Evolutionary conservation across 2,113 vertebrate species (phyloP), one percentile per base, ranked within the genome.

Genomic region (Hippolais icterina): DNA sequence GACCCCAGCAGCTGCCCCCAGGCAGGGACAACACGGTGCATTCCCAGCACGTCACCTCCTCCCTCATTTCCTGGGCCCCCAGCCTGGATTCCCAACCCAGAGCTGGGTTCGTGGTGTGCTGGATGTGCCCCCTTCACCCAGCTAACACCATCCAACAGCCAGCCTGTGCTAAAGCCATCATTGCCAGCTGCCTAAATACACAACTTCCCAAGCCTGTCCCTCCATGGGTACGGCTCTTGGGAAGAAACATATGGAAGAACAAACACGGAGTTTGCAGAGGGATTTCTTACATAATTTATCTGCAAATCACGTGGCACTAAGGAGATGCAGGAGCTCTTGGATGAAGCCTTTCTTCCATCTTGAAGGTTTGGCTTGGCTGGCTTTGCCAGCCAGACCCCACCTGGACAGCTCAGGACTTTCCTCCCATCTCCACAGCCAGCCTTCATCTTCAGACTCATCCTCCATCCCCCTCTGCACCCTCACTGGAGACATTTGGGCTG

Each of bases 1-100:
- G 86, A 93, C 52, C 83, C 44, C 11, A 1, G 72, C 56, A 53
- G 87, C 53, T 87, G 53, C 29, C 50, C 68, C 0, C 0, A 44
- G 15, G 15, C 87, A 68, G 42, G 37, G 53, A n/a, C 60, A 52
- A 6, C n/a, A 9, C 0, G 0, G 23, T 6, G 27, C 24, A 29
- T 42, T 31, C 47, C 27, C 46, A 49, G 31, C 41, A 25, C 0
- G 0, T 33, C 71, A 29, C 2, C 4, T 79, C 70, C 81, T 82
- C 22, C 75, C 50, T 70, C 80, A n/a, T 41, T 35, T 84, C 53
- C 44, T 12, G 41, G 0, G 1, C 28, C 9, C 21, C 12, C 2
- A 0, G 33, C 25, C 60, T 31, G 70, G n/a, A 42, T 87, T 37
- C 12, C 66, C 61, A 80, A 12, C 14, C 35, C 50, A 42, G 53